Evolutionary conservation across 1,140 invertebrate genomes (phyloP), one percentile per base, ranked within the genome.

Genomic region (Drosophila jambulina): DNA sequence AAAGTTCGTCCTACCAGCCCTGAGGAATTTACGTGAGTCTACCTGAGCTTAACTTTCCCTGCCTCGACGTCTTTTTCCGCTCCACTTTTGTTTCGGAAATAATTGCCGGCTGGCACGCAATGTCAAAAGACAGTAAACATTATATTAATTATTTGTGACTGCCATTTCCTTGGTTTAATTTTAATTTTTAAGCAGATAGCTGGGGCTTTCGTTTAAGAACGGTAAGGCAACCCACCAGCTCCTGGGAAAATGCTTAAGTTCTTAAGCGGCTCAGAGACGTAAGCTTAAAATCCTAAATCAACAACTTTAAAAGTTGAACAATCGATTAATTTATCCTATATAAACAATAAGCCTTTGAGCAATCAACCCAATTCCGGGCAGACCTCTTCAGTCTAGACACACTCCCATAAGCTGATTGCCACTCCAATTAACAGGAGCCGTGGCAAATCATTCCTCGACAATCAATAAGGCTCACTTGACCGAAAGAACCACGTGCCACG

Each of bases 21-120:
- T 7, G 21, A 46, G 61, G 32, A 74, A 72, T 68, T 72, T 80
- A 38, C 53, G 62, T 42, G n/a, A 45, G 29, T 69, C 56, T 67
- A 64, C 53, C 76, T 83, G 23, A 21, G 51, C 54, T 80, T 79
- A 43, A 56, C 51, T 67, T 77, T 72, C 63, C 53, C 63, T 64
- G 59, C 45, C 67, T 62, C 68, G 48, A 65, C 53, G 58, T 56
- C 36, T 43, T 78, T 62, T 61, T 38, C 75, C 75, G 67, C 51
- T 64, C 63, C 74, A 74, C 51, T 80, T 84, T 68, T 58, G 62
- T 59, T 34, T 45, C 48, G 27, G 21, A 75, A 78, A 78, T 87
- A 87, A 88, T 87, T 80, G 67, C 61, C 65, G 51, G 34, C 51
- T 46, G 49, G 54, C 84, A 87, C 84, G 84, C 84, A 84, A 87